These are phyloP conservation scores for Lycocerus yunnanus DNA, from an alignment of 2,888 invertebrate genomes.

Conservation along the genomic window DNA sequence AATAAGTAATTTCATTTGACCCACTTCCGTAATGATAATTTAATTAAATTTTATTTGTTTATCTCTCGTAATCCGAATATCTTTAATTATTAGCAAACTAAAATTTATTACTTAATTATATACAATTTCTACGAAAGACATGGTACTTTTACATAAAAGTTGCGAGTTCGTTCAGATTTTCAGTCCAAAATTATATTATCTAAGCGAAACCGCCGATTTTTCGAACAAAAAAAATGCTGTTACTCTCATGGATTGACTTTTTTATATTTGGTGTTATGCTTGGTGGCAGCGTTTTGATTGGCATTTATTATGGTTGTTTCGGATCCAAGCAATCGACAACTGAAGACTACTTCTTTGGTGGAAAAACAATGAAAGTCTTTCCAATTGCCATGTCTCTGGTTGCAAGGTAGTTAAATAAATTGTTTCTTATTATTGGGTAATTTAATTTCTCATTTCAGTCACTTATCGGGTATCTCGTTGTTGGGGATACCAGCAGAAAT, in stretches of 20 bases:
- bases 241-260: conserved; percentile 29
- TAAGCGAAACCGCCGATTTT: neutral
- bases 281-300: conserved; percentile 40
- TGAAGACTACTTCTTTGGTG: conserved; percentile 70
- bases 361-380: conserved; percentile 69
- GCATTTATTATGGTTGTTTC: conserved; percentile 58
- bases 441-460: conserved; percentile 53
- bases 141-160: neutral
- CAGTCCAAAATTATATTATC: neutral
- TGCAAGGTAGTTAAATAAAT: conserved; percentile 60
- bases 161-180: neutral
- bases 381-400: conserved; percentile 72
- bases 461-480: conserved; percentile 72
- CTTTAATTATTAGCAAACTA: neutral
- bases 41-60: neutral
- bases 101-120: neutral
- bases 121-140: neutral
- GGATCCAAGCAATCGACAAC: conserved; percentile 65
- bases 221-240: neutral
- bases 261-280: conserved; percentile 51
- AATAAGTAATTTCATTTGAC: neutral
- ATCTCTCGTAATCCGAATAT: neutral
- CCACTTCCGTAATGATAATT: neutral
- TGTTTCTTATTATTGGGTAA: neutral
- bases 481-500: conserved; percentile 74